Evolutionary conservation across 2,888 invertebrate genomes (phyloP), one percentile per base, ranked within the genome.

Genomic region (Perizoma affinitatum): DNA sequence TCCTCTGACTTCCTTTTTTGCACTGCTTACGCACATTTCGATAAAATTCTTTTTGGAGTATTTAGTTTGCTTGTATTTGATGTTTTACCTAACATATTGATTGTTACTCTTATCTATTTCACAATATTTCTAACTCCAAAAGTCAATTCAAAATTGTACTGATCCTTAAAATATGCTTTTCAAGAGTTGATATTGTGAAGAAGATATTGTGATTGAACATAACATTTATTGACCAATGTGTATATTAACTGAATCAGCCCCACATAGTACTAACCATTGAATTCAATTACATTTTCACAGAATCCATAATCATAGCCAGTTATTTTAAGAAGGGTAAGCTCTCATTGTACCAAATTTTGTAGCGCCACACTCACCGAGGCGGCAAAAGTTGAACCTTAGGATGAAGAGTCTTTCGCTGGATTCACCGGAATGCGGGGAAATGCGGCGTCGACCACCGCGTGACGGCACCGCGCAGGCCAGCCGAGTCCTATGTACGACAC

Each of bases 371-470:
- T 98, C 98, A 88, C 98, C 98, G 81, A 95, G 98, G 84, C 96
- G 98, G 67, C 98, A 98, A 94, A 97, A 98, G 93, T 94, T 98
- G 92, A 98, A 98, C 93, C 95, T 98, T 89, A 95, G 98, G 86
- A 98, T 98, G 98, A 98, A 99, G 95, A 98, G 98, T 86, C 95
- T 98, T 78, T 98, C 98, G 66, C 93, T 98, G 95, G 98, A 98
- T 89, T 98, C 98, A 40, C 98, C 98, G 67, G 98, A 98, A 88
- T 97, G 97, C 76, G 96, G 97, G 65, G 97, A 97, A 85, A 88
- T 94, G 80, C 93, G 97, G 76, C 94, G 97, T 47, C 94, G 96
- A 55, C 95, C 92, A 41, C 71, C 78, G 61, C 81, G 93, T 63
- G 90, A 90, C 71, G 87, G 86, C 63, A 80, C 90, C 67, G 86